Evolutionary conservation across 2,797 vertebrate genomes (phyloP).

Genomic region (Hyperoplus immaculatus): DNA sequence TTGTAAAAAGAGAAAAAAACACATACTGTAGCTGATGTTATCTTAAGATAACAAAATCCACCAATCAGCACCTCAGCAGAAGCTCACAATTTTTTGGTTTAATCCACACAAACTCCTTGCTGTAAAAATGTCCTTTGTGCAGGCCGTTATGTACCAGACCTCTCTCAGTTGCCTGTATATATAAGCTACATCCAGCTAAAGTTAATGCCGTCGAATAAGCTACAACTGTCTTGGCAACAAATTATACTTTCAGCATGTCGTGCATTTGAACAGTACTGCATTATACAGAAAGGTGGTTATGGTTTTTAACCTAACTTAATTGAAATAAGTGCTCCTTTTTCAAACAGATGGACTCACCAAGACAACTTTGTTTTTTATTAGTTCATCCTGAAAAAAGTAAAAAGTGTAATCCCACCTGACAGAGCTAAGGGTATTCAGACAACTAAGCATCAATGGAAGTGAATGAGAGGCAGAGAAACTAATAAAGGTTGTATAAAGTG

Average conservation of each 20-base stretch:
- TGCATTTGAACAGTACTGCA: background rate
- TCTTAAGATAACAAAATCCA: background rate
- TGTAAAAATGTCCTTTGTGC: background rate
- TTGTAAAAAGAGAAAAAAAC: background rate
- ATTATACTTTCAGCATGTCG: no score
- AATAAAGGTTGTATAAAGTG: background rate
- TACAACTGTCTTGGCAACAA: background rate
- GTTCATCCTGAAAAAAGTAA: background rate
- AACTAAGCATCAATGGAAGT: background rate
- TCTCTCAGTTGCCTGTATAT: background rate
- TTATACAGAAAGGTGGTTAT: background rate
- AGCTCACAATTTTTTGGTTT: background rate
- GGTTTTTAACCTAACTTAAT: background rate
- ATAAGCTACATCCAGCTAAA: background rate
- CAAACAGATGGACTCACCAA: background rate
- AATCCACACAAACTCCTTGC: background rate
- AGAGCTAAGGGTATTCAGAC: background rate
- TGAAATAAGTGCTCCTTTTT: background rate
- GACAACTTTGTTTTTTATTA: background rate
- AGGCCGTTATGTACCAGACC: background rate
- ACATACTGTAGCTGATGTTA: background rate
- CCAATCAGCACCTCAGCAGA: background rate
- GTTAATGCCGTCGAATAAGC: background rate
- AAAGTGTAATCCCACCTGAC: conserved; percentile 1
- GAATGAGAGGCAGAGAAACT: background rate